A percentile compares a stretch with the other conserved stretches of the same genome.
These are phyloP conservation scores for Pungitius pungitius DNA, from an alignment of 2,113 vertebrate species.

Conservation along the genomic window DNA sequence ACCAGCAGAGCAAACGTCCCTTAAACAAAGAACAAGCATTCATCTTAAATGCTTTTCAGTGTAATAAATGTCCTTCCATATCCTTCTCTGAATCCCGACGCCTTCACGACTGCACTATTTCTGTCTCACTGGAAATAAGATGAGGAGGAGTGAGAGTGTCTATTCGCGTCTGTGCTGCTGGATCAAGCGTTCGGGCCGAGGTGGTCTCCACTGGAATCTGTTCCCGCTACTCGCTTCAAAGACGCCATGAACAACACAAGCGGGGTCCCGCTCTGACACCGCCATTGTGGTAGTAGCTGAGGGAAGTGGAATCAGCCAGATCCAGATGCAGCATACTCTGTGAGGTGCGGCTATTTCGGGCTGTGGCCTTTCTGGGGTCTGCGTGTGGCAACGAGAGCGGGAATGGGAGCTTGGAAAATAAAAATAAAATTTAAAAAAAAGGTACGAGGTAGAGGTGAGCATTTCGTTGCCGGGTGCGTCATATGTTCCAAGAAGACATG, in stretches of 20 bases:
- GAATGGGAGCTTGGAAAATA: slow-evolving; percentile 29
- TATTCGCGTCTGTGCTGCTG: slow-evolving; percentile 8
- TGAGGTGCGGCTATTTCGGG: slow-evolving; percentile 62
- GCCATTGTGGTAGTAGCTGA: slow-evolving; percentile 18
- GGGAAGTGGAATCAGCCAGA: slow-evolving; percentile 1
- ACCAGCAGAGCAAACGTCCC: no score
- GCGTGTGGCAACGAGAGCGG: slow-evolving; percentile 18
- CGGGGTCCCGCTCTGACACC: slow-evolving; percentile 23
- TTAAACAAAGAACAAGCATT: background rate
- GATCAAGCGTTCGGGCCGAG: background rate
- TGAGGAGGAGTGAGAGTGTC: background rate
- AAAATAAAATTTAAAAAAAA: no score
- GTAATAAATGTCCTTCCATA: background rate
- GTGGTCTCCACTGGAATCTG: no score
- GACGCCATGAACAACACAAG: slow-evolving; percentile 8
- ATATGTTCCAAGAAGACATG: slow-evolving; percentile 32
- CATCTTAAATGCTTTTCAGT: background rate
- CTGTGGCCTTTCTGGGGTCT: slow-evolving; percentile 66
- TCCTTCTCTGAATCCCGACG: background rate
- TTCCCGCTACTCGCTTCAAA: slow-evolving; percentile 19
- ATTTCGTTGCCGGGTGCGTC: slow-evolving; percentile 1
- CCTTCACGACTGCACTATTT: slow-evolving; percentile 13
- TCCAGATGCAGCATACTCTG: slow-evolving; percentile 25
- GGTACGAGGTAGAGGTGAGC: slow-evolving; percentile 23
- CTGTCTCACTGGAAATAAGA: slow-evolving; percentile 10